phyloP scores from a whole-genome alignment of 1,140 invertebrate species.

The Sarcophaga bullata region DNA sequence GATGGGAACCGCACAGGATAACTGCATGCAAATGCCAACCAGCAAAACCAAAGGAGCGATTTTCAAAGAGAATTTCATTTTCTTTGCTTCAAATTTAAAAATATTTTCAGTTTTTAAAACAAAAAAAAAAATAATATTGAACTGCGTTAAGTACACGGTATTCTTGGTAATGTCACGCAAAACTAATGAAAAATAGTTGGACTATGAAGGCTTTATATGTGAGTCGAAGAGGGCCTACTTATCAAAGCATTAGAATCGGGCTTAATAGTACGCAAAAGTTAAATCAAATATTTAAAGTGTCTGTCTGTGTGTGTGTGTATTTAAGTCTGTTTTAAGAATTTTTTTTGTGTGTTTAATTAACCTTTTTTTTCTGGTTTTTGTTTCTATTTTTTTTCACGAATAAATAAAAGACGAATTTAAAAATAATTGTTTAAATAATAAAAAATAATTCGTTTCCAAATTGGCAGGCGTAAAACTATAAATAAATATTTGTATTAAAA shows the following conservation, averaged over 20 bases:
- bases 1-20: background rate
- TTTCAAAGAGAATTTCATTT: conserved; percentile 1
- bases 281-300: background rate
- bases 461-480: too few relatives aligned
- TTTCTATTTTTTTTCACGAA: too few relatives aligned
- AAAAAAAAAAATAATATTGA: background rate
- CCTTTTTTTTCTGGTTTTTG: too few relatives aligned
- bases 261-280: background rate
- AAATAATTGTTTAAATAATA: too few relatives aligned
- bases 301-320: too few relatives aligned
- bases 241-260: too few relatives aligned
- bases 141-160: background rate
- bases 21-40: background rate
- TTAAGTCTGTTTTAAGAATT: background rate
- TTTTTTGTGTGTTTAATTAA: background rate
- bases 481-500: too few relatives aligned
- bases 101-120: background rate
- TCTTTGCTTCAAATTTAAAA: background rate
- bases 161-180: background rate
- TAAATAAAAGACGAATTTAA: too few relatives aligned
- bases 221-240: too few relatives aligned
- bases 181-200: background rate
- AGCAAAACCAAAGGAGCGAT: background rate
- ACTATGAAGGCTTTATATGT: too few relatives aligned
- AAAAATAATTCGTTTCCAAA: too few relatives aligned